phyloP scores from a whole-genome alignment of 2,113 vertebrate genomes.

The Tupaia tana region DNA sequence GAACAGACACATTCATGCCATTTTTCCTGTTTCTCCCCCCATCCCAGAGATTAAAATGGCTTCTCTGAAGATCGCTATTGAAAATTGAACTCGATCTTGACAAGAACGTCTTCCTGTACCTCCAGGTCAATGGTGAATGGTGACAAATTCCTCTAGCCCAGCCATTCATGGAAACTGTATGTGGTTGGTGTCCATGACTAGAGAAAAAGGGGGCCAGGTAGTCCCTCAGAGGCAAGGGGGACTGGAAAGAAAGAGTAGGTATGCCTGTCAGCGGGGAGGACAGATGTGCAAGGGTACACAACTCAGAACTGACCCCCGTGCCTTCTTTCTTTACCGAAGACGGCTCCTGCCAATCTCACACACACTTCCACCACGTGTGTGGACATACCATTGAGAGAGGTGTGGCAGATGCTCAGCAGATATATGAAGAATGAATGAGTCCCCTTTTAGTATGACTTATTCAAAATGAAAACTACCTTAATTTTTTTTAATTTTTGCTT shows the following conservation, averaged over 20 bases:
- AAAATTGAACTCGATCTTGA: neutral
- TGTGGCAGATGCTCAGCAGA: neutral
- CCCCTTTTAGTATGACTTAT: neutral
- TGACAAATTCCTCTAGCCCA: too few relatives aligned
- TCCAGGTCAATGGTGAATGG: neutral
- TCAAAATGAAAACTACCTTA: neutral
- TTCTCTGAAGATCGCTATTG: neutral
- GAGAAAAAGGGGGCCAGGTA: neutral
- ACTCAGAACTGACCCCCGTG: neutral
- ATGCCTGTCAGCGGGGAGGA: too few relatives aligned
- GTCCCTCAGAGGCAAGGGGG: neutral
- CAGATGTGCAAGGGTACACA: neutral
- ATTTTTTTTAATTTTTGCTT: neutral
- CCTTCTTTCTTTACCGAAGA: neutral
- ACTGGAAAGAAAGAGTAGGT: neutral
- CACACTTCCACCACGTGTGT: accelerated
- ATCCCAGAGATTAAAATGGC: neutral
- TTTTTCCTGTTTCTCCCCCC: neutral
- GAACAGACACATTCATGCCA: neutral
- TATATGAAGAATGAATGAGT: neutral
- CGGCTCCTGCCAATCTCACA: neutral
- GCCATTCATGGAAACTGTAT: neutral
- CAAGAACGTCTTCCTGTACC: too few relatives aligned
- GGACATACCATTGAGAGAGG: neutral
- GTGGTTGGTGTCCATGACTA: neutral